Evolutionary conservation across 2,797 vertebrate genomes (phyloP), one percentile per base, ranked within the genome.

Genomic region (Mormyrus hasselquistii): DNA sequence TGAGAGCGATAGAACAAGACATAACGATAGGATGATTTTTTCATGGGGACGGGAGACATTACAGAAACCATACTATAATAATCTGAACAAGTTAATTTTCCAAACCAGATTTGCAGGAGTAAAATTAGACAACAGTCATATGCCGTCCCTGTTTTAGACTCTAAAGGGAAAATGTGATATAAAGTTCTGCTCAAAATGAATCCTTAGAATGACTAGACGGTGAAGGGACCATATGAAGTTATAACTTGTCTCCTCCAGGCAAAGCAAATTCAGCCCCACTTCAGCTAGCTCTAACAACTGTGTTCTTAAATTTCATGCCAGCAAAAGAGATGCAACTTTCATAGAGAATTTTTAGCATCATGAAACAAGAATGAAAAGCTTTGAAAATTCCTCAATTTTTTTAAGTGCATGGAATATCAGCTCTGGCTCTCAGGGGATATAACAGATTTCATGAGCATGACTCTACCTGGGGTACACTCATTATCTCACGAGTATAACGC

Each of bases 371-470:
- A 89, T 87, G 88, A 87, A 87, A 87, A n/a, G 16, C 29, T 52
- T 55, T 73, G 14, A 87, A 73, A 86, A 55, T 65, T 49, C 49
- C 22, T 12, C 85, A 22, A 62, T 87, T 55, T 69, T 69, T 47
- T 19, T 95, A 95, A 95, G 94, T 94, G 94, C 94, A 94, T 95
- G 93, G 90, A 90, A 94, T 93, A 95, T 95, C 92, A 95, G 93
- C 92, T 90, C 92, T 88, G 91, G 92, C 19, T 93, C 93, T 91
- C 85, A 44, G 92, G 93, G 94, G 91, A 93, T 90, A 90, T 90
- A 91, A 91, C 92, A 93, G 94, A 47, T 92, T 94, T 94, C 88
- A 92, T 86, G 76, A 91, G 90, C 88, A 38, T 62, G 25, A 62
- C 79, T 65, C 52, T 59, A 47, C 73, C n/a, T 55, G 19, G 19